These are phyloP conservation scores for Scolopax mira DNA, from an alignment of 2,113 vertebrate genomes.

Conservation along the genomic window DNA sequence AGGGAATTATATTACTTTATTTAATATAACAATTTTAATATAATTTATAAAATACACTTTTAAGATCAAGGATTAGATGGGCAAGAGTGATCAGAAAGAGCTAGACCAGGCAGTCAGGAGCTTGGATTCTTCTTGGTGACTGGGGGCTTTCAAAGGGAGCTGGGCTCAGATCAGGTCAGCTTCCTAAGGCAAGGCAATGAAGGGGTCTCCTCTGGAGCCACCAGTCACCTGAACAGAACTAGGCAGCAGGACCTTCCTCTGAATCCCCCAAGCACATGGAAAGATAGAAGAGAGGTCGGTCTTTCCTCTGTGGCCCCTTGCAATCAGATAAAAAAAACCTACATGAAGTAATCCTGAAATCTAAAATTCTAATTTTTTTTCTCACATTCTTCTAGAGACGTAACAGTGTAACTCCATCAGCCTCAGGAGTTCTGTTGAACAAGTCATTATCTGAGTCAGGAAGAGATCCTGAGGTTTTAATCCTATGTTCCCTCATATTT, in stretches of 20 bases:
- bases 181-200: neutral
- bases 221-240: neutral
- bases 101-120: neutral
- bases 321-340: neutral
- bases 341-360: neutral
- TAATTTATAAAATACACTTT: neutral
- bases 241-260: neutral
- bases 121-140: neutral
- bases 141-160: neutral
- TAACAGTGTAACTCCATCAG: neutral
- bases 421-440: neutral
- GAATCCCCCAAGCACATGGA: neutral
- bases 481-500: neutral
- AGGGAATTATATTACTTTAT: neutral
- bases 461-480: neutral
- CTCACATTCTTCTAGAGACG: neutral
- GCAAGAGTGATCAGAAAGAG: neutral
- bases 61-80: neutral
- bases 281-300: neutral
- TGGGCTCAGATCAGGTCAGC: neutral
- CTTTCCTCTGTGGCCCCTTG: neutral
- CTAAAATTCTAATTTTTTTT: neutral
- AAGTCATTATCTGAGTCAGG: neutral
- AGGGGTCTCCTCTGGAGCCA: neutral
- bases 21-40: neutral